These are phyloP conservation scores for Cichladusa arquata DNA, from an alignment of 2,113 vertebrate species.

Conservation along the genomic window DNA sequence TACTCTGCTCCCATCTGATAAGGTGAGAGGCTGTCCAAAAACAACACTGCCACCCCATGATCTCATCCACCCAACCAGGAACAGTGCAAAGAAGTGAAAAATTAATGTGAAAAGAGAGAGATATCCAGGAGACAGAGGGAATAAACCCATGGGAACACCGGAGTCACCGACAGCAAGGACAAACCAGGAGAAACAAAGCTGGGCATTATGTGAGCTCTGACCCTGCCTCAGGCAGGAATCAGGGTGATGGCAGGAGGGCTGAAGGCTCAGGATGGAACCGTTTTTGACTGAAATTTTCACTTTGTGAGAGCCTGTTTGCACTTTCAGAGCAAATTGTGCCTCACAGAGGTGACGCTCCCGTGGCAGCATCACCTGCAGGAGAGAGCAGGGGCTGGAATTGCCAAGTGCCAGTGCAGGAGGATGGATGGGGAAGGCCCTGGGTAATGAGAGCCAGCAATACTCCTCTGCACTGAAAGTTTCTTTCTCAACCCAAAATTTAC, in stretches of 20 bases:
- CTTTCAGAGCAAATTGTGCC: not conserved
- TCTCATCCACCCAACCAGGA: not conserved
- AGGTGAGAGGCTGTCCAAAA: not conserved
- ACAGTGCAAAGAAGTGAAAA: not conserved
- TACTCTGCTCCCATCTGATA: conserved; percentile 53
- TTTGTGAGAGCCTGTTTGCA: not conserved
- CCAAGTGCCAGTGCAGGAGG: not conserved
- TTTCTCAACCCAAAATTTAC: not conserved
- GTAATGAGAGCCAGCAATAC: not conserved
- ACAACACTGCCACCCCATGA: conserved; percentile 12
- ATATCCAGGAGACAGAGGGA: not conserved
- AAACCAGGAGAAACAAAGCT: not conserved
- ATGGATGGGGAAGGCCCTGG: not conserved
- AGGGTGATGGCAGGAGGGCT: not conserved
- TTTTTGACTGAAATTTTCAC: not conserved
- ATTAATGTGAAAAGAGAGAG: not conserved
- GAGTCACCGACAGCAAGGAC: not conserved
- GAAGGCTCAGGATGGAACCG: not conserved
- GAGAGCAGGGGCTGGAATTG: not conserved
- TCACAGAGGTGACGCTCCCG: accelerated
- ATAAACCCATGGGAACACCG: not conserved
- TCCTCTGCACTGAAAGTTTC: not conserved
- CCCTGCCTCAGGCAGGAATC: not conserved
- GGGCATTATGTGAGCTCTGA: not conserved
- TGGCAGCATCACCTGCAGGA: not conserved